Evolutionary conservation across 2,113 vertebrate genomes (phyloP).

Genomic region (Ginglymostoma cirratum): DNA sequence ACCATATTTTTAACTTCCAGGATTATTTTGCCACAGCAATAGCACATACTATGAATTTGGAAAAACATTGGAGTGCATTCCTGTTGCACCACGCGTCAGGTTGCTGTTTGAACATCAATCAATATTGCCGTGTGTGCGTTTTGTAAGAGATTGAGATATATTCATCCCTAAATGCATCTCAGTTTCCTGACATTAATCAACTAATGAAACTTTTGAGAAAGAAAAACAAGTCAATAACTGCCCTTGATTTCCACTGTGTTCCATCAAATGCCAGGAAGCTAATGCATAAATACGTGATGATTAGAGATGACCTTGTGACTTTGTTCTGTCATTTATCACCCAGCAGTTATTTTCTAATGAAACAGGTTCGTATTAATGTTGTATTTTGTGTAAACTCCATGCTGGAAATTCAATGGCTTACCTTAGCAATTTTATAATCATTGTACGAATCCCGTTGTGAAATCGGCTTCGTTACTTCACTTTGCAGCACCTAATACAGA

Average conservation of each 20-base stretch:
- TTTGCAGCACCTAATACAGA: neutral
- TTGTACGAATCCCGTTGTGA: neutral
- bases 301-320: constrained; percentile 1
- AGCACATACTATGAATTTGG: neutral
- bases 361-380: neutral
- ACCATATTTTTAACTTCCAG: neutral
- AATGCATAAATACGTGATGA: neutral
- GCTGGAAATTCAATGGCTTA: neutral
- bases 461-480: neutral
- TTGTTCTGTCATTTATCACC: neutral
- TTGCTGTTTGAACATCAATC: neutral
- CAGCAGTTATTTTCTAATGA: neutral
- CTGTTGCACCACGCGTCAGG: neutral
- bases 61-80: neutral
- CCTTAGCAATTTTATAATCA: neutral
- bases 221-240: neutral
- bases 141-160: neutral
- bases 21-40: neutral
- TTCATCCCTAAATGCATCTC: neutral
- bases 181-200: neutral
- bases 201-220: neutral
- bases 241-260: neutral
- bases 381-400: neutral
- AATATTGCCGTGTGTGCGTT: neutral
- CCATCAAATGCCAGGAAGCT: neutral